Percentiles rank a stretch among this genome's conserved stretches.
These are phyloP conservation scores for Nymphalis polychloros DNA, from an alignment of 2,888 invertebrate genomes.

Conservation along the genomic window DNA sequence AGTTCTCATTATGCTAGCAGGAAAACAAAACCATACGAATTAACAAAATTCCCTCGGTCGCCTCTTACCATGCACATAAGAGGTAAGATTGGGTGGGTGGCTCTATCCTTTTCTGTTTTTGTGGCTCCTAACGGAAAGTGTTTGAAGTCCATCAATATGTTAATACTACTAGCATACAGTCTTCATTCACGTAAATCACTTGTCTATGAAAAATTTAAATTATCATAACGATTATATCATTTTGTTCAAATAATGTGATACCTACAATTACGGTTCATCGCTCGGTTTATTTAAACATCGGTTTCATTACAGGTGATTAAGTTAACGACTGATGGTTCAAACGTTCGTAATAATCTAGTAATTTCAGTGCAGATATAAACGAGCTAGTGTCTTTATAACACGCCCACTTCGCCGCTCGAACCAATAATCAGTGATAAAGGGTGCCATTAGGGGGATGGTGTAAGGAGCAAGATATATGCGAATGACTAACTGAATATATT, in stretches of 20 bases:
- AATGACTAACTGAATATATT: neutral
- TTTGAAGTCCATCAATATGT: no score
- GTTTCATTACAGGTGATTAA: constrained; percentile 60
- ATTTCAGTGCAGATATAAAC: constrained; percentile 46
- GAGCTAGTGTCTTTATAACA: constrained; percentile 30
- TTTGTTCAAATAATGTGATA: constrained; percentile 12
- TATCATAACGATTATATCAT: neutral
- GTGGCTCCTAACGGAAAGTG: no score
- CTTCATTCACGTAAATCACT: neutral
- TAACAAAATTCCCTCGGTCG: no score
- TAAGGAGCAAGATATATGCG: constrained; percentile 24
- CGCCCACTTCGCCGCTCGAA: constrained; percentile 30
- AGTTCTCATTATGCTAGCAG: no score
- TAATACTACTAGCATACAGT: no score
- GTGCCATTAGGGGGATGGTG: constrained; percentile 22
- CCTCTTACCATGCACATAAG: no score
- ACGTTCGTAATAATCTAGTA: constrained; percentile 44
- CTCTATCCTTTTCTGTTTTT: no score
- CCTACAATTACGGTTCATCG: constrained; percentile 11
- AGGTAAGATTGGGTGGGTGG: no score
- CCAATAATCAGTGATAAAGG: constrained; percentile 30
- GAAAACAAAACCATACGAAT: no score
- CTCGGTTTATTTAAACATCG: constrained; percentile 44
- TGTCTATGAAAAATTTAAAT: neutral
- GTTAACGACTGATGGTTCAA: constrained; percentile 53